Evolutionary conservation across 2,797 vertebrate genomes (phyloP), one percentile per base, ranked within the genome.

Genomic region (Taenioides sp.): DNA sequence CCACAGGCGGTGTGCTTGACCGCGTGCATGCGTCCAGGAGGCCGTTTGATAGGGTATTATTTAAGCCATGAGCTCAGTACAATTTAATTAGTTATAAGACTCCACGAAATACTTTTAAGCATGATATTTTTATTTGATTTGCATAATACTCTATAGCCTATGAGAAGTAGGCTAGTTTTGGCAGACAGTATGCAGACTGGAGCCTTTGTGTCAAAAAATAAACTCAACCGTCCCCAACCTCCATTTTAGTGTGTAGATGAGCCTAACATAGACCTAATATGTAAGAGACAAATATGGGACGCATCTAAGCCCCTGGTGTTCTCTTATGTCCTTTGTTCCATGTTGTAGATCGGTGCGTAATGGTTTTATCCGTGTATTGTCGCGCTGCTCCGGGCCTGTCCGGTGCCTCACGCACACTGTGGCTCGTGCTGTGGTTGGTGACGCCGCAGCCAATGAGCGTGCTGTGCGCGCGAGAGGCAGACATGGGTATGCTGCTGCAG

Each of bases 401-500:
- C 50, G 43, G 31, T 62, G 70, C 54, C 65, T 31, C 17, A 18
- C 4, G 65, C 67, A 71, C 86, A 62, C 52, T 52, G 72, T 89
- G 89, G 91, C 89, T 81, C 85, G 82, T 67, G 80, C 80, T 67
- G 80, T 87, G 85, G 88, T 85, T 70, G 80, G 75, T 54, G 84
- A 58, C 71, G 63, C 72, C 0, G 69, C 83, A 91, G 79, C 92
- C 92, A 93, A 93, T 93, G 85, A 88, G 84, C 73, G 74, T 77
- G 68, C 73, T 9, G 74, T 71, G 81, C 47, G 88, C 80, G 80
- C 74, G 72, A 81, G 73, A 84, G 79, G 72, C 77, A 76, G 72
- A 70, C 71, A 62, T 12, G 67, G 40, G 60, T 12, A 70, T 60
- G 72, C 55, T 34, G 80, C 76, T 82, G 68, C 78, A 69, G 79